Evolutionary conservation across 2,888 invertebrate genomes (phyloP), one percentile per base, ranked within the genome.

Genomic region (Athalia circularis): DNA sequence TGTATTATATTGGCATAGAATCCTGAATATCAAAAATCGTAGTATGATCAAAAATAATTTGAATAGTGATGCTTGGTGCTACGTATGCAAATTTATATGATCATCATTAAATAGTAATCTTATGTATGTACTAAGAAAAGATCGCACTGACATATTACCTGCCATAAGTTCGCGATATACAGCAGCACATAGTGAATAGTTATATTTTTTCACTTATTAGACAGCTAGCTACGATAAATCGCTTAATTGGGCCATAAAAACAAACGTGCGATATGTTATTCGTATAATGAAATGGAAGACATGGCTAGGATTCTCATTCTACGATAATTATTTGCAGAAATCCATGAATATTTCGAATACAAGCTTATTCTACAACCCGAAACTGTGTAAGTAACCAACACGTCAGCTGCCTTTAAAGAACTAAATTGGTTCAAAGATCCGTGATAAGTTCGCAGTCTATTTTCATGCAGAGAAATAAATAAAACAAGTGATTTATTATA

Each of bases 21-120:
- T 29, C 6, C 13, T 5, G 9, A 68, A 9, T 52, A 43, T n/a
- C 15, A 59, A 72, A 72, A 59, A 47, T 48, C 5, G 59, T 47
- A 47, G 45, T 59, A 15, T 47, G 47, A 72, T 59, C 59, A 45
- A 47, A 13, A 47, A 9, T 9, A 59, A 57, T 59, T 29, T 29
- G 47, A 15, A 68, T 64, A 62, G 50, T 72, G 13, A 59, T 59
- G 75, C 75, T 62, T 75, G 75, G 75, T 75, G 75, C 75, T 75
- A 75, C 15, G 72, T 72, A 57, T 59, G 47, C 45, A 72, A 57
- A 45, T 59, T 47, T 52, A 54, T 29, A 47, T 70, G 6, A 62
- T 8, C 15, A 70, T 72, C 77, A 81, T 83, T 79, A 82, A 79
- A 80, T 80, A 80, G 81, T 82, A 83, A 79, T 80, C 79, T 80